Conservation (phyloP, 2,113 vertebrate species). For the Mobula hypostoma region DNA sequence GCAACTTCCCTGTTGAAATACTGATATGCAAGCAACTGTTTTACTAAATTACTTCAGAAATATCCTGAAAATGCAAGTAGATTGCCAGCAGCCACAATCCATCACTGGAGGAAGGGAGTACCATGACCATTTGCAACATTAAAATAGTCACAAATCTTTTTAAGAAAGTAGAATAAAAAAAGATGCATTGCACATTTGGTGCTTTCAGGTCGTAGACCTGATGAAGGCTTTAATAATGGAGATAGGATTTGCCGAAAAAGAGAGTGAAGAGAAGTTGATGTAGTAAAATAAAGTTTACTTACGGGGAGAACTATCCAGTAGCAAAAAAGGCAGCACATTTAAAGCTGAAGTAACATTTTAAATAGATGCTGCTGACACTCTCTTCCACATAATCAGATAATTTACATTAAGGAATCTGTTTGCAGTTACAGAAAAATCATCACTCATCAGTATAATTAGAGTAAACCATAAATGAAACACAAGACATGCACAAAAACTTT, state of each 20-base stretch:
- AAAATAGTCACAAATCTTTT: constrained; percentile 12
- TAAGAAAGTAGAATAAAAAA: not conserved
- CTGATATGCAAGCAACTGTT: not conserved
- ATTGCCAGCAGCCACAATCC: not conserved
- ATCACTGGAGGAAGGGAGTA: not conserved
- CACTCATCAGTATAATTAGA: constrained; percentile 17
- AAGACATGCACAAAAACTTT: constrained; percentile 11
- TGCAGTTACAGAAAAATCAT: constrained; percentile 25
- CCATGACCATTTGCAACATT: not conserved
- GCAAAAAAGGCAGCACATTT: not conserved
- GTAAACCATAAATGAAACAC: constrained; percentile 22
- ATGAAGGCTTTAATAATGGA: not conserved
- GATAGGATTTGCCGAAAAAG: not conserved
- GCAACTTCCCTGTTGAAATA: not conserved
- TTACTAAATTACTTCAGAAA: not conserved
- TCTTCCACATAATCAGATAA: constrained; percentile 8
- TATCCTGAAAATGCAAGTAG: not conserved
- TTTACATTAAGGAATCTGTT: not conserved
- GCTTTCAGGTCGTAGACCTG: not conserved
- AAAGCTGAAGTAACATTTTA: constrained; percentile 22
- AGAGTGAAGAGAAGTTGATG: not conserved
- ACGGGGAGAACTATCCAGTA: not conserved
- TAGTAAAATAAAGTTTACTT: not conserved
- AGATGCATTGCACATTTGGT: not conserved
- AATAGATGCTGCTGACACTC: not conserved